Percentiles rank a stretch among this genome's conserved stretches.
Conservation (phyloP, 2,113 vertebrate genomes). For the Psettodes erumei region DNA sequence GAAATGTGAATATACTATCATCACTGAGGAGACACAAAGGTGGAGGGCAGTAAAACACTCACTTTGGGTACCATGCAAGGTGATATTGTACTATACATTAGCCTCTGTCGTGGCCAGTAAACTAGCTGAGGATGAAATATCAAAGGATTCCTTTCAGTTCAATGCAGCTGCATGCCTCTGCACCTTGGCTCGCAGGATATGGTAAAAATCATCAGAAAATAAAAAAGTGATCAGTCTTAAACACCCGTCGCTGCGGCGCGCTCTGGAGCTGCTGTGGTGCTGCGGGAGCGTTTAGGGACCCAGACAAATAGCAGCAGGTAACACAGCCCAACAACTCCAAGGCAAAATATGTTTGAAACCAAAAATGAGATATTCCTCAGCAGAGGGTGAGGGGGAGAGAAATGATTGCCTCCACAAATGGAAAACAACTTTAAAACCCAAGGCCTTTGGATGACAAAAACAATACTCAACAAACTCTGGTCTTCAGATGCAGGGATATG, state of each 20-base stretch:
- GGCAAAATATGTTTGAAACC: conserved; percentile 32
- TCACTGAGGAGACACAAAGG: conserved; percentile 44
- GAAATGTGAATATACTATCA: conserved; percentile 36
- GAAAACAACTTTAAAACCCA: conserved; percentile 6
- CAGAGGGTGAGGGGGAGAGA: background rate
- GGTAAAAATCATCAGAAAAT: conserved; percentile 12
- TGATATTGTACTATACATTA: conserved; percentile 57
- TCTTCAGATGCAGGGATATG: background rate
- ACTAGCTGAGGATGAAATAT: conserved; percentile 18
- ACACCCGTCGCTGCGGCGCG: background rate
- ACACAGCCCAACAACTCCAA: conserved; percentile 13
- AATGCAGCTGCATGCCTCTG: conserved; percentile 65
- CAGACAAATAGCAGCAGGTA: conserved; percentile 46
- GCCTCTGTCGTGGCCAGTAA: conserved; percentile 29
- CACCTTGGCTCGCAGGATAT: conserved; percentile 51
- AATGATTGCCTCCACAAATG: background rate
- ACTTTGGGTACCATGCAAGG: conserved; percentile 64
- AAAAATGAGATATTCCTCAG: conserved; percentile 22
- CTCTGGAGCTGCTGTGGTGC: conserved; percentile 13
- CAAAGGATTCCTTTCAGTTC: conserved; percentile 43
- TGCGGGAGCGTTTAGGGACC: conserved; percentile 6
- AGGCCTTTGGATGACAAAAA: conserved; percentile 9
- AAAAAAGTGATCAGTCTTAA: conserved; percentile 6
- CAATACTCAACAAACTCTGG: background rate
- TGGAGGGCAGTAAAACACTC: conserved; percentile 61